Percentiles rank a stretch among this genome's conserved stretches.
Evolutionary conservation across 2,888 invertebrate genomes (phyloP).

Genomic region (Galerucella calmariensis): DNA sequence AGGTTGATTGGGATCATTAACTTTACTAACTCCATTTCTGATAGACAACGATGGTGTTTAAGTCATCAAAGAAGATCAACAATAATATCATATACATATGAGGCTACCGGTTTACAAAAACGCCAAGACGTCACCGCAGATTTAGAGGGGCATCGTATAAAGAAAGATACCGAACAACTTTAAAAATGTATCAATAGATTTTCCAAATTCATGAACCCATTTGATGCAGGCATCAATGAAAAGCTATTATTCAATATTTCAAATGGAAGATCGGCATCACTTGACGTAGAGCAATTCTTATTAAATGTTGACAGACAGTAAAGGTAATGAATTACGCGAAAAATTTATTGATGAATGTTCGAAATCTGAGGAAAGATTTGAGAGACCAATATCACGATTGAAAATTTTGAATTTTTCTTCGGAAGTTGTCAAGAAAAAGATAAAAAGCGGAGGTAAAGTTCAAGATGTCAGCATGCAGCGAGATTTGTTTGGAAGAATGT

Average conservation of each 20-base stretch:
- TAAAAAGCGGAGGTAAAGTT: slow-evolving; percentile 48
- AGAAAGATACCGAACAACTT: slow-evolving; percentile 36
- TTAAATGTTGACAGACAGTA: slow-evolving; percentile 46
- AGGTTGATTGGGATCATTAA: slow-evolving; percentile 17
- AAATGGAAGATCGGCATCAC: slow-evolving; percentile 24
- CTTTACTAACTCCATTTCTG: slow-evolving; percentile 40
- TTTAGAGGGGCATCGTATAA: slow-evolving; percentile 30
- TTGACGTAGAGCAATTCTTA: slow-evolving; percentile 43
- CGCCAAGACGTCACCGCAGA: slow-evolving; percentile 35
- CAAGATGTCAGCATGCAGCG: slow-evolving; percentile 51
- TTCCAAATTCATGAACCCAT: too few species aligned
- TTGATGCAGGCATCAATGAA: too few species aligned
- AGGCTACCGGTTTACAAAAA: slow-evolving; percentile 32
- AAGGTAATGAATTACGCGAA: slow-evolving; percentile 45
- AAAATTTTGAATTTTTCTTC: slow-evolving; percentile 44
- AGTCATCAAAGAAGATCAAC: slow-evolving; percentile 40
- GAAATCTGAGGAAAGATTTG: slow-evolving; percentile 43
- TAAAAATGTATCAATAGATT: slow-evolving; percentile 35
- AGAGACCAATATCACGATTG: slow-evolving; percentile 41
- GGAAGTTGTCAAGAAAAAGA: slow-evolving; percentile 39
- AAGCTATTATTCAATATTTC: too few species aligned
- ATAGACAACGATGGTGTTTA: slow-evolving; percentile 40
- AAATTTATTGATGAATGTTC: slow-evolving; percentile 49
- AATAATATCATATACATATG: slow-evolving; percentile 31
- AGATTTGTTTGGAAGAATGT: slow-evolving; percentile 53